Conservation (phyloP, 2,888 invertebrate species). For the Iselma pallidipennis region DNA sequence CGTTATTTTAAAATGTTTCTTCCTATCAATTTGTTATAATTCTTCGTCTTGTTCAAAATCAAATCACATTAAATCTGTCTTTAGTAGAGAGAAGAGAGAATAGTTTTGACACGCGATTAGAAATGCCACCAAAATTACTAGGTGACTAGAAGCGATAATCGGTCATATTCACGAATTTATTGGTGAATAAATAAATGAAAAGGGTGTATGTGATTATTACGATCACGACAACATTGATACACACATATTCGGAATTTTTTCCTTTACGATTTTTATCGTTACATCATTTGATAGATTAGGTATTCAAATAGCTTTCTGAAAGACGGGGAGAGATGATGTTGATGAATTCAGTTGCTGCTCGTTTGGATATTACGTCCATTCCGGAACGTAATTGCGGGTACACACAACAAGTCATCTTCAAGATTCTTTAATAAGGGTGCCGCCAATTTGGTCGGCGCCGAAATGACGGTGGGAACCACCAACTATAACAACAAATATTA, state of each 20-base stretch:
- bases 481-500: constrained; percentile 19
- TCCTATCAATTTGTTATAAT: no score
- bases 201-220: no score
- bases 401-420: background rate
- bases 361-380: background rate
- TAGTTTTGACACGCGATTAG: background rate
- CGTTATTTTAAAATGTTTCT: no score
- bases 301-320: no score
- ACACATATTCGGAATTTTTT: no score
- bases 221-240: no score
- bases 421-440: constrained; percentile 33
- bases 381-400: background rate
- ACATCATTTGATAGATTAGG: no score
- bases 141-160: background rate
- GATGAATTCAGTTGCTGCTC: background rate
- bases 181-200: no score
- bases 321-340: no score
- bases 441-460: constrained; percentile 40
- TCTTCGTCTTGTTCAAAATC: no score
- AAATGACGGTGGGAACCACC: constrained; percentile 31
- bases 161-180: background rate
- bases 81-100: background rate
- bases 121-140: background rate
- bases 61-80: background rate
- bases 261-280: no score